Conservation (phyloP, 64 coral and sea anemone genomes). For the Montipora efflorescens region DNA sequence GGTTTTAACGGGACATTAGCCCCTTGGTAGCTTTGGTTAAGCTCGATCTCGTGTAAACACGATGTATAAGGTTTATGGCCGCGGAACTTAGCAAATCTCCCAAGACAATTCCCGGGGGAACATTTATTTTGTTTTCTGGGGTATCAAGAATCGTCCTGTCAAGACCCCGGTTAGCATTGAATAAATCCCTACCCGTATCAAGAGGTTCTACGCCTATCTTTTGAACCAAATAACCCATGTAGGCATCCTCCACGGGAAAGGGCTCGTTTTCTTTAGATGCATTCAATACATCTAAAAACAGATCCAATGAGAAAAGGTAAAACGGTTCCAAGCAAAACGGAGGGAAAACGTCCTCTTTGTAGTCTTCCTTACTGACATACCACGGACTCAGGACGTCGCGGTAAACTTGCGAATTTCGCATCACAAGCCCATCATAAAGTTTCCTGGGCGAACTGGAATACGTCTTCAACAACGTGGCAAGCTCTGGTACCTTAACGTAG, state of each 20-base stretch:
- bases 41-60: not conserved
- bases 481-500: slow-evolving; percentile 39
- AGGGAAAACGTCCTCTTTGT: not conserved
- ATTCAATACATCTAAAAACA: slow-evolving; percentile 28
- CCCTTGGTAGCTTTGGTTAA: not conserved
- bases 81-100: not conserved
- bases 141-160: not conserved
- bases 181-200: not conserved
- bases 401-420: not conserved
- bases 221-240: slow-evolving; percentile 15
- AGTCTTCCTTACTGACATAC: slow-evolving; percentile 33
- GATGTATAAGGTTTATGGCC: not conserved
- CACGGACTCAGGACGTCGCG: not conserved
- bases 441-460: not conserved
- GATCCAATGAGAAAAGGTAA: slow-evolving; percentile 40
- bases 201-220: not conserved
- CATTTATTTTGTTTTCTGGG: not conserved
- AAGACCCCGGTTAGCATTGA: not conserved
- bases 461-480: not conserved
- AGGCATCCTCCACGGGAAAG: slow-evolving; percentile 51
- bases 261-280: not conserved
- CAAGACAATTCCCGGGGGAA: not conserved
- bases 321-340: slow-evolving; percentile 28
- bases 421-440: slow-evolving; percentile 31
- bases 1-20: too few relatives aligned